Evolutionary conservation across 2,888 invertebrate species (phyloP).

Genomic region (Spilosoma lubricipeda): DNA sequence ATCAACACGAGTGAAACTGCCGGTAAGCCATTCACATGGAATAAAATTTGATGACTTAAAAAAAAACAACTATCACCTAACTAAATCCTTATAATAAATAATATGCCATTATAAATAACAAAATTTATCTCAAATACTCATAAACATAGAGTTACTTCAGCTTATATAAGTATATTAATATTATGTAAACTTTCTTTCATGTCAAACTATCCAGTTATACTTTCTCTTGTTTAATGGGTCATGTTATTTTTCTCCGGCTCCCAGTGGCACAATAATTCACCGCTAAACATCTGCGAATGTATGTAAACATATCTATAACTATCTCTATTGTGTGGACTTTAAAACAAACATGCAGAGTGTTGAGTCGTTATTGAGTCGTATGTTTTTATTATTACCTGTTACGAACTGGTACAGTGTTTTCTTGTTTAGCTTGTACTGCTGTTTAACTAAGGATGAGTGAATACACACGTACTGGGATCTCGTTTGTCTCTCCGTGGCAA

Average conservation of each 20-base stretch:
- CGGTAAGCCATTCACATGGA: no score
- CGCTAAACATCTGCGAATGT: constrained; percentile 37
- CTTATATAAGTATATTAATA: neutral
- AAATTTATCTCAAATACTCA: no score
- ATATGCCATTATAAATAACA: no score
- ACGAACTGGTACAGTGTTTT: neutral
- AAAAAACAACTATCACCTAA: no score
- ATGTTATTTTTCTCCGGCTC: constrained; percentile 44
- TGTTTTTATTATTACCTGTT: neutral
- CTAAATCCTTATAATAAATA: no score
- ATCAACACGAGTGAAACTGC: no score
- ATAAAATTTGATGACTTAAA: no score
- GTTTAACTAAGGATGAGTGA: no score
- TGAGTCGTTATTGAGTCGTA: neutral
- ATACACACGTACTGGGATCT: no score
- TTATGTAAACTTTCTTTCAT: constrained; percentile 33
- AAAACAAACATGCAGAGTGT: neutral
- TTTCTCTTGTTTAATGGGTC: constrained; percentile 44
- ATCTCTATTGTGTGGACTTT: constrained; percentile 9
- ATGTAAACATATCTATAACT: constrained; percentile 39
- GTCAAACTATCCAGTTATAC: constrained; percentile 39
- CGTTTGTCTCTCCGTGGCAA: no score
- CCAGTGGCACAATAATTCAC: constrained; percentile 36
- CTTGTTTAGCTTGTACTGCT: neutral
- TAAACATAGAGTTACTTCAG: neutral